Evolutionary conservation across 2,888 invertebrate genomes (phyloP), one percentile per base, ranked within the genome.

Genomic region (Agapetus fuscipes): DNA sequence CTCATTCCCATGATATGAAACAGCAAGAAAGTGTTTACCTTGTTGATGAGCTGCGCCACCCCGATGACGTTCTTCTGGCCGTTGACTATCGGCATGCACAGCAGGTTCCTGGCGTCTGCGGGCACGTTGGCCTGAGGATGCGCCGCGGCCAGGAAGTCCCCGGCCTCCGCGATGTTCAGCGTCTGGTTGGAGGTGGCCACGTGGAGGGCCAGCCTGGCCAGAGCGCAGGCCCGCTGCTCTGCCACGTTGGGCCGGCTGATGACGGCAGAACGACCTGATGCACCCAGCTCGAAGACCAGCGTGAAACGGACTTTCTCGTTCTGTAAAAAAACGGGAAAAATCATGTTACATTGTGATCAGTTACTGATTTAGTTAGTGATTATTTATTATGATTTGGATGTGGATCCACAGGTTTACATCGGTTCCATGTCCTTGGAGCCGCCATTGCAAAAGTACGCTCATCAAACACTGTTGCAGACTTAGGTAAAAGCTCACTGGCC

Each of bases 51-150:
- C 57, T 93, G 91, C 5, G 91, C 90, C 6, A 93, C 91, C 13
- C 88, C 94, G 53, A 94, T 89, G 3, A 91, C 84, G 45, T 76
- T 79, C 54, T 85, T 83, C 57, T 90, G 85, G 2, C 87, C 89
- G 59, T 93, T 91, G 28, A 85, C 83, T 48, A 94, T 91, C 3
- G 93, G 91, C 84, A 93, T 89, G 54, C 90, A 90, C 2, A 94
- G 75, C 57, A 93, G 86, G 24, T 86, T 87, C 43, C 78, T 75
- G 24, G 82, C 83, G 4, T 66, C 63, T 34, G 71, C 66, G 46
- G 77, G 76, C 13, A 73, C 73, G 54, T 75, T 74, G 3, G 71
- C 68, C 24, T 69, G 63, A 41, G 77, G 79, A 49, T 76, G 77
- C 43, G 83, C 72, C 89, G 89, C 90, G 3, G 80, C 74, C 3